A percentile compares a stretch with the other conserved stretches of the same genome.
Evolutionary conservation across 2,797 vertebrate species (phyloP).

Genomic region (Sebastes hubbsi): DNA sequence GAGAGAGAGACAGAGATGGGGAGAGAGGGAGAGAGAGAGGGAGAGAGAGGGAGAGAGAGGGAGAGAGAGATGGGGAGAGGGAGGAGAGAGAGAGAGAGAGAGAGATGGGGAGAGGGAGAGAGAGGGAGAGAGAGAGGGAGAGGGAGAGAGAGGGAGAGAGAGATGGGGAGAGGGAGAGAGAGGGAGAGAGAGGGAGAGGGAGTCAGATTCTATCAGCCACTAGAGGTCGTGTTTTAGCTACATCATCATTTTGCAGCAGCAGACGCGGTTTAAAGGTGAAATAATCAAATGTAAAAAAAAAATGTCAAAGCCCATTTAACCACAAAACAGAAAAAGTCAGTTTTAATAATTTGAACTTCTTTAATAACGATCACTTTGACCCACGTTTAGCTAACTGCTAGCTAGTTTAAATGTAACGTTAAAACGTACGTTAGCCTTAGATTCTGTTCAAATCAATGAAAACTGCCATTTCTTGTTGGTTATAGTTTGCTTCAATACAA

Average conservation of each 20-base stretch:
- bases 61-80: neutral
- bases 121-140: neutral
- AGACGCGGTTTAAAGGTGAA: neutral
- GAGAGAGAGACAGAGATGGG: neutral
- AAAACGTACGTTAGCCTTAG: neutral
- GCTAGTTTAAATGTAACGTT: neutral
- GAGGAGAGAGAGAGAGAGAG: neutral
- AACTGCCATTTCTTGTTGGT: neutral
- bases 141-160: neutral
- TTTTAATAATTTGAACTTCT: neutral
- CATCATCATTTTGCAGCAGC: neutral
- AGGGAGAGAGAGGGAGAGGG: neutral
- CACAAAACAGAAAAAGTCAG: neutral
- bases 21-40: neutral
- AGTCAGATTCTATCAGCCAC: neutral
- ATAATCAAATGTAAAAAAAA: neutral
- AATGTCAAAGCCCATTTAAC: no score
- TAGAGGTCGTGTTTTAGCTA: slow-evolving; percentile 13
- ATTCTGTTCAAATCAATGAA: neutral
- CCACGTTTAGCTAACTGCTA: no score
- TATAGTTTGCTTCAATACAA: neutral
- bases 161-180: neutral
- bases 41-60: neutral
- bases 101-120: no score
- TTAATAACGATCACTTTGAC: neutral